Conservation (phyloP, 2,113 vertebrate species). For the Carassius gibelio region DNA sequence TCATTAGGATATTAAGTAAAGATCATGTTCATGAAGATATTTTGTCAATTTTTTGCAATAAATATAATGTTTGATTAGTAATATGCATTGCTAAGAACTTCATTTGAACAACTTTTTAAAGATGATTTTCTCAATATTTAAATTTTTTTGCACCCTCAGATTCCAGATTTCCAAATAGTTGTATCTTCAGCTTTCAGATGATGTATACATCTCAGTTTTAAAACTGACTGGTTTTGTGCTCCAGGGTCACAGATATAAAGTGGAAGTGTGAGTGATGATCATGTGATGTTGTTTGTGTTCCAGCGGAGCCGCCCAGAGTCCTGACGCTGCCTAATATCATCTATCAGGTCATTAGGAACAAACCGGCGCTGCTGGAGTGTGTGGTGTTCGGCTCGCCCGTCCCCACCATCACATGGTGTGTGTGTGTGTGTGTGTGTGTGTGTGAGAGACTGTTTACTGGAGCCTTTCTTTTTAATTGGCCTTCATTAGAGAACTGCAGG, state of each 20-base stretch:
- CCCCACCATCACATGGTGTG: constrained; percentile 87
- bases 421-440: neutral
- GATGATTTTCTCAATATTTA: no score
- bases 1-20: no score
- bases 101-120: no score
- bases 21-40: no score
- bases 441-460: neutral
- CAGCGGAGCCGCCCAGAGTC: constrained; percentile 92
- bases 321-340: constrained; percentile 82
- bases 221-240: no score
- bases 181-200: neutral
- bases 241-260: no score
- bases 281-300: constrained; percentile 59
- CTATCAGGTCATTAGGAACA: constrained; percentile 89
- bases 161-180: no score
- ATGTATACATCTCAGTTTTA: neutral
- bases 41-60: no score
- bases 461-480: neutral
- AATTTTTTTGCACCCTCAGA: no score
- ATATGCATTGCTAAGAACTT: no score
- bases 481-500: neutral
- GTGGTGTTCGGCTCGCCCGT: constrained; percentile 91
- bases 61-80: no score
- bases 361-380: constrained; percentile 84
- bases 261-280: constrained; percentile 29